These are phyloP conservation scores for Pocota personata DNA, from an alignment of 2,888 invertebrate species.

Conservation along the genomic window DNA sequence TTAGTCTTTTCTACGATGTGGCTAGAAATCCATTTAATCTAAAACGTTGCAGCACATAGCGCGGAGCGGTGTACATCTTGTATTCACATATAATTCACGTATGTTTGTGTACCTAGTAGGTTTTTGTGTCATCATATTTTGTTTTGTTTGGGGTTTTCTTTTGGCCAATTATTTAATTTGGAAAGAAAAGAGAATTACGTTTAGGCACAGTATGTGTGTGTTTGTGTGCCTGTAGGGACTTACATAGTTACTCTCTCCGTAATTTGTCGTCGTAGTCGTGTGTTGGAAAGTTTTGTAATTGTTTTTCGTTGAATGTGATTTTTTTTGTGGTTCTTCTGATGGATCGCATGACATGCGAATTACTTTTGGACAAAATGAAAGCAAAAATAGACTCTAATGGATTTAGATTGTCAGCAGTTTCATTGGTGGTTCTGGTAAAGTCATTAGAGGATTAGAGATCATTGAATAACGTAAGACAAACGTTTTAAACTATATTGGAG, in stretches of 20 bases:
- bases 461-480: neutral
- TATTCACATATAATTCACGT: constrained; percentile 12
- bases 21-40: constrained; percentile 55
- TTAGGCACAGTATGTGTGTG: neutral
- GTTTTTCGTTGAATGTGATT: constrained; percentile 3
- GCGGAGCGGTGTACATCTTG: neutral
- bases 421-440: constrained; percentile 2
- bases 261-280: constrained; percentile 2
- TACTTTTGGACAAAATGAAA: constrained; percentile 32
- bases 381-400: constrained; percentile 40
- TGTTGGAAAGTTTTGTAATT: constrained; percentile 55
- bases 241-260: neutral
- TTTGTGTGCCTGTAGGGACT: neutral
- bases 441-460: neutral
- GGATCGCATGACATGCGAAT: constrained; percentile 43
- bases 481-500: neutral
- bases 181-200: constrained; percentile 6
- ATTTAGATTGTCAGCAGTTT: constrained; percentile 23
- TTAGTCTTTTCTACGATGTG: constrained; percentile 52
- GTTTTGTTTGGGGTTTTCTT: constrained; percentile 52
- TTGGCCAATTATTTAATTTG: constrained; percentile 60
- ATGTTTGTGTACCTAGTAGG: constrained; percentile 65
- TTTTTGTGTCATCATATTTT: constrained; percentile 71
- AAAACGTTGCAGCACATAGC: constrained; percentile 25
- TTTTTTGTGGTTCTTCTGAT: neutral